Percentiles rank a stretch among this genome's conserved stretches.
Conservation (phyloP, 2,797 vertebrate genomes). For the Thripadectes ignobilis region DNA sequence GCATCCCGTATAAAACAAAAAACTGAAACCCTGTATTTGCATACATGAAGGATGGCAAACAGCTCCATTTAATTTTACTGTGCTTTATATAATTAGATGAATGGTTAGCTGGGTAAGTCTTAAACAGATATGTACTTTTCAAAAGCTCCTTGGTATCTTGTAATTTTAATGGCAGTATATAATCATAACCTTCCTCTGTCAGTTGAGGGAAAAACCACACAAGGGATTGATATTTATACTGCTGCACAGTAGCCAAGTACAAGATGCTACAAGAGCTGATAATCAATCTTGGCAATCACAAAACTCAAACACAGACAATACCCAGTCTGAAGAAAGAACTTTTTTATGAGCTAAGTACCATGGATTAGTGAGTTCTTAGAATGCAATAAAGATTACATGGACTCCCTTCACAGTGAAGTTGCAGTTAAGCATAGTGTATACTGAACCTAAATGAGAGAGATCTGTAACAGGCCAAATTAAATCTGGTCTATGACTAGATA, state of each 20-base stretch:
- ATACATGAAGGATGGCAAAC: neutral
- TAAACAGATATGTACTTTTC: neutral
- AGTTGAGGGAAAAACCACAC: neutral
- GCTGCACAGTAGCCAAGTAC: neutral
- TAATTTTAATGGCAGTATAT: neutral
- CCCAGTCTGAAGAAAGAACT: neutral
- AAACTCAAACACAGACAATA: neutral
- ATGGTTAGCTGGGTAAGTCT: neutral
- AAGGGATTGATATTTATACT: neutral
- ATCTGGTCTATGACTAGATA: neutral
- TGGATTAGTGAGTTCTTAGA: neutral
- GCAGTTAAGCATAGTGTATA: neutral
- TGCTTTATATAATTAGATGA: neutral
- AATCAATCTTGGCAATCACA: conserved; percentile 5
- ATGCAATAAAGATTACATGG: neutral
- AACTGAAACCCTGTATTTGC: neutral
- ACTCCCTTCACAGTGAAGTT: neutral
- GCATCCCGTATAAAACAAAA: neutral
- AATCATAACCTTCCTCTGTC: neutral
- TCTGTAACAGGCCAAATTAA: neutral
- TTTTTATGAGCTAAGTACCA: neutral
- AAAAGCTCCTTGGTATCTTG: neutral
- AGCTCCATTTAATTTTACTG: neutral
- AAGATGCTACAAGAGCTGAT: neutral
- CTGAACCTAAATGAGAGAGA: neutral